phyloP scores from a whole-genome alignment of 2,113 vertebrate species.

The Noturus placidus region DNA sequence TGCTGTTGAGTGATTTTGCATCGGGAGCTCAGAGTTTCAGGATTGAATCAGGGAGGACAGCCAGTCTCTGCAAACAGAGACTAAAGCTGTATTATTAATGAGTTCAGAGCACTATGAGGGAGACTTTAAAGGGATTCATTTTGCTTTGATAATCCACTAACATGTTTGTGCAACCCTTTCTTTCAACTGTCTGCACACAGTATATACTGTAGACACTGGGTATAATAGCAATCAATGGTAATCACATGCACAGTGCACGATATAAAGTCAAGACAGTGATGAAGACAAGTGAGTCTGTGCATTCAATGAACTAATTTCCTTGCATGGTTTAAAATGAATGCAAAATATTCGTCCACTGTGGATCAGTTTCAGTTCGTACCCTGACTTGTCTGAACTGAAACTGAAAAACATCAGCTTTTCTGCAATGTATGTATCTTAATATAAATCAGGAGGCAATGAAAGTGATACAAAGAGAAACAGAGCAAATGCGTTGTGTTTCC shows the following conservation, averaged over 20 bases:
- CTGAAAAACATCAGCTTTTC: not conserved
- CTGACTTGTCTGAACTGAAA: not conserved
- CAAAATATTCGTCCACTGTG: not conserved
- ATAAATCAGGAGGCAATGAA: not conserved
- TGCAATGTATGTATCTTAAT: not conserved
- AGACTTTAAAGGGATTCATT: constrained; percentile 45
- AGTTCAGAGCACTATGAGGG: constrained; percentile 38
- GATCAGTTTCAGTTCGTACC: not conserved
- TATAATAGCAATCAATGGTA: constrained; percentile 6
- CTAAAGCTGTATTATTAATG: constrained; percentile 59
- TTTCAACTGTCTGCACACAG: constrained; percentile 10
- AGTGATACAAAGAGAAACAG: constrained; percentile 15
- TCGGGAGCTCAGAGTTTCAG: constrained; percentile 11
- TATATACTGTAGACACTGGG: too few species aligned
- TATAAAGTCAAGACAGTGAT: not conserved
- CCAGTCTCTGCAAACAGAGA: constrained; percentile 31
- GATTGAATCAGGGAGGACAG: constrained; percentile 55
- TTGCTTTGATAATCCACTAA: constrained; percentile 44
- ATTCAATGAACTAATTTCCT: not conserved
- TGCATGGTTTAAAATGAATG: not conserved
- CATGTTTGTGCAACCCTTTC: not conserved
- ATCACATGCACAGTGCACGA: not conserved
- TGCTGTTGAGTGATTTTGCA: constrained; percentile 22
- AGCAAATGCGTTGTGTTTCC: not conserved
- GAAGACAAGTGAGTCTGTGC: not conserved